Conservation (phyloP, 2,113 vertebrate species). For the Xiphophorus couchianus region DNA sequence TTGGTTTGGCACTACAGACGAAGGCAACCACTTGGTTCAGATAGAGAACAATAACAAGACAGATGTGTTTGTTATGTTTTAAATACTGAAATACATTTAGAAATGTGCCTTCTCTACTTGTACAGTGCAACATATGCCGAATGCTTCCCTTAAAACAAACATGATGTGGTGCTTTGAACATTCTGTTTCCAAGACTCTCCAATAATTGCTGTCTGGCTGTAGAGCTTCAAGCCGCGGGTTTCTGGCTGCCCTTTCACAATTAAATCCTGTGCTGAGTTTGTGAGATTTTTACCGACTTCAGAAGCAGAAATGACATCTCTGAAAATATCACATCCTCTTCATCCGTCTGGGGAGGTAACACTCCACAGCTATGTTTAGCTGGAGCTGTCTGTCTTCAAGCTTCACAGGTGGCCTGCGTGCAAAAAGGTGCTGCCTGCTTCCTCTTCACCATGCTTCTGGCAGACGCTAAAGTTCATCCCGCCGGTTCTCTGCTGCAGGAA, state of each 20-base stretch:
- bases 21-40: background rate
- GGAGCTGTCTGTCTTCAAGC: conserved; percentile 66
- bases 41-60: background rate
- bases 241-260: conserved; percentile 43
- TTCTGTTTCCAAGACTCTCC: conserved; percentile 15
- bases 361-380: conserved; percentile 60
- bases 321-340: conserved; percentile 45
- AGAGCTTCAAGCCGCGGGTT: conserved; percentile 21
- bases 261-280: conserved; percentile 30
- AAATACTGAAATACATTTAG: background rate
- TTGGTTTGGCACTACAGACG: conserved; percentile 43
- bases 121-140: conserved; percentile 50
- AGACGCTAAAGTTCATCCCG: conserved; percentile 91
- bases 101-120: conserved; percentile 17
- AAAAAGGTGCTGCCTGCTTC: conserved; percentile 50
- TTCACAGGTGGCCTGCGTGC: conserved; percentile 60
- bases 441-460: conserved; percentile 45
- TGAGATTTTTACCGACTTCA: conserved; percentile 41
- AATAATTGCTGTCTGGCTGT: conserved; percentile 16
- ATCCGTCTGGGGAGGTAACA: conserved; percentile 42
- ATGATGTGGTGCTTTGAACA: conserved; percentile 5
- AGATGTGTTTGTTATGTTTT: background rate
- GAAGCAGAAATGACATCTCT: conserved; percentile 49
- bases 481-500: conserved; percentile 68
- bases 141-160: conserved; percentile 5